phyloP scores from a whole-genome alignment of 1,140 invertebrate genomes.

The Trachelipus rathkii region DNA sequence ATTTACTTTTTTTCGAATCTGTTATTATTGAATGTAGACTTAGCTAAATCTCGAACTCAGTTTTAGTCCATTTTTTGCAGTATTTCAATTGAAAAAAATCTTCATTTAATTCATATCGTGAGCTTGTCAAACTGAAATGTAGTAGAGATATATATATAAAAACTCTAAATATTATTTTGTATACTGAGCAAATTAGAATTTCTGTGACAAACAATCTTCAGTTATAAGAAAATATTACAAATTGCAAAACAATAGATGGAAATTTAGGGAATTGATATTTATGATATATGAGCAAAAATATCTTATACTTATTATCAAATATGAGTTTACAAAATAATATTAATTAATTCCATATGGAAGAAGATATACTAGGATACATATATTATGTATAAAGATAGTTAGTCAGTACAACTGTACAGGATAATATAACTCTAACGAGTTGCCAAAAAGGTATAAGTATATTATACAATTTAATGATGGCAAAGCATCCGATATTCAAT shows the following conservation, averaged over 20 bases:
- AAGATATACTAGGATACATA: constrained; percentile 11
- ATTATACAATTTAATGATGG: constrained; percentile 25
- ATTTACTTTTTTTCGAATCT: background rate
- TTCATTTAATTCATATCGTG: background rate
- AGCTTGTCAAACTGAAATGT: constrained; percentile 14
- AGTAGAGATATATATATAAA: background rate
- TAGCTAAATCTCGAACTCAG: background rate
- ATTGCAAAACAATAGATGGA: too few species aligned
- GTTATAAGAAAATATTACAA: too few species aligned
- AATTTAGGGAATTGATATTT: too few species aligned
- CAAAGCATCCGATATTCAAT: constrained; percentile 10
- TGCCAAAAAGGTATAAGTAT: background rate
- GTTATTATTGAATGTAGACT: constrained; percentile 12
- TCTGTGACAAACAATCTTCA: too few species aligned
- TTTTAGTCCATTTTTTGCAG: constrained; percentile 17
- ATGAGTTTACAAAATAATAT: too few species aligned
- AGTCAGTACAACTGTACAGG: constrained; percentile 7
- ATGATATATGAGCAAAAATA: too few species aligned
- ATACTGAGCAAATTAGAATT: too few species aligned
- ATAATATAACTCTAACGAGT: background rate
- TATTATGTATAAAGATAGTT: background rate
- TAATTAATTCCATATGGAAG: constrained; percentile 24
- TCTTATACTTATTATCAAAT: too few species aligned
- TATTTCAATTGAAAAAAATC: background rate
- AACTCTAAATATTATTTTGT: too few species aligned